Base-by-base conservation (phyloP, 2,797 vertebrate species). In the Petrocephalus schoutedeni region DNA sequence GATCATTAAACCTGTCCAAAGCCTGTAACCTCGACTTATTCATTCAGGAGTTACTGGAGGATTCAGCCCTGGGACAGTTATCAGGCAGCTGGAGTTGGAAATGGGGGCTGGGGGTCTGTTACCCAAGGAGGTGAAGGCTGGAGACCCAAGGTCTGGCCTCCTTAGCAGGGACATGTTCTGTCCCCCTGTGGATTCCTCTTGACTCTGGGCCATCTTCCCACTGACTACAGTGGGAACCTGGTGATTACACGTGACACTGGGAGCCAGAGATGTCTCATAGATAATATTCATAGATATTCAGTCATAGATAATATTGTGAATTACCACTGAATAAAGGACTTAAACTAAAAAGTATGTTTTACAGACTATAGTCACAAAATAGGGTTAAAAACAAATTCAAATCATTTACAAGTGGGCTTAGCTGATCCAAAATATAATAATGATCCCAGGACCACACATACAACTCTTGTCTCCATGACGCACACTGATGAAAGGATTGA, bases 1-100 rank as follows among this genome's bases (percentile, higher is more conserved):
- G 9, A 54, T 51, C 45, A 88, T 84, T 32, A 67, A 88, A 64
- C 58, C 64, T 57, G 80, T 21, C 84, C 32, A 28, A 85, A 88
- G 82, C 49, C 51, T 88, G 21, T 36, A 41, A 23, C 21, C 61
- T 67, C 45, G 21, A 21, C 14, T 41, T 4, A 32, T 41, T 14
- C 28, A 45, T 57, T 9, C 10, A 54, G 41, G 41, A 80, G 28
- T 21, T n/a, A 49, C 36, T 49, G 14, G 8, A 80, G 41, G 14
- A 45, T 80, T 23, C 45, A 83, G 58, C 51, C 57, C 6, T 19
- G n/a, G 0, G 49, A 54, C 36, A 41, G 36, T 3, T 49, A 21
- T 53, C 3, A 21, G 45, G 36, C 28, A 32, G 36, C 14, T 41
- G 36, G 41, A 45, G 32, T 2, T 80, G 32, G 4, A 77, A 36